Conservation (phyloP, 2,113 vertebrate genomes). For the Oreochromis aureus region DNA sequence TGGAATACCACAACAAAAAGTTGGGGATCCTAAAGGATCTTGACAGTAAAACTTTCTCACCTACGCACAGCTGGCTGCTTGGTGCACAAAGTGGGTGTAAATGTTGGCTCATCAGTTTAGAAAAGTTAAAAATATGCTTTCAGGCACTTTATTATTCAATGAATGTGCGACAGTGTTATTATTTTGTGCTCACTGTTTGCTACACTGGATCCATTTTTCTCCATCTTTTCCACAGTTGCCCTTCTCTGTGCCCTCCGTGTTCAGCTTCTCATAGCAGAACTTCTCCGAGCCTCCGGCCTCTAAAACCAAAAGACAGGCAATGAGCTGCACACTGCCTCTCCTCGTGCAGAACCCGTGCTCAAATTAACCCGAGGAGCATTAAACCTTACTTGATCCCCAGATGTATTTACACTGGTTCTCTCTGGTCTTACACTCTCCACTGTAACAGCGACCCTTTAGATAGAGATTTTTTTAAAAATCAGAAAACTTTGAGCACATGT, state of each 20-base stretch:
- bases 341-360: neutral
- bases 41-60: neutral
- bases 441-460: constrained; percentile 92
- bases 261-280: constrained; percentile 97
- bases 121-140: neutral
- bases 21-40: neutral
- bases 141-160: neutral
- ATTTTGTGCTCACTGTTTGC: constrained; percentile 88
- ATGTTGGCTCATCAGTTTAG: neutral
- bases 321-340: neutral
- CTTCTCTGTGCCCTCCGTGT: constrained; percentile 95
- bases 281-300: constrained; percentile 92
- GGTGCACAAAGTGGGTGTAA: neutral
- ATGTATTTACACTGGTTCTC: constrained; percentile 97
- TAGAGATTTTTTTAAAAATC: neutral
- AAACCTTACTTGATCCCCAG: constrained; percentile 92
- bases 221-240: constrained; percentile 95
- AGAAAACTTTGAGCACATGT: neutral
- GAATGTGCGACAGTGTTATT: neutral
- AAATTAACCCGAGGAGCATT: neutral
- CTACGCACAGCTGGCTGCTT: neutral
- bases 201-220: constrained; percentile 91
- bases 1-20: neutral
- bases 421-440: constrained; percentile 93
- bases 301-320: constrained; percentile 50